phyloP scores from a whole-genome alignment of 2,888 invertebrate species.

The Sisyra terminalis region DNA sequence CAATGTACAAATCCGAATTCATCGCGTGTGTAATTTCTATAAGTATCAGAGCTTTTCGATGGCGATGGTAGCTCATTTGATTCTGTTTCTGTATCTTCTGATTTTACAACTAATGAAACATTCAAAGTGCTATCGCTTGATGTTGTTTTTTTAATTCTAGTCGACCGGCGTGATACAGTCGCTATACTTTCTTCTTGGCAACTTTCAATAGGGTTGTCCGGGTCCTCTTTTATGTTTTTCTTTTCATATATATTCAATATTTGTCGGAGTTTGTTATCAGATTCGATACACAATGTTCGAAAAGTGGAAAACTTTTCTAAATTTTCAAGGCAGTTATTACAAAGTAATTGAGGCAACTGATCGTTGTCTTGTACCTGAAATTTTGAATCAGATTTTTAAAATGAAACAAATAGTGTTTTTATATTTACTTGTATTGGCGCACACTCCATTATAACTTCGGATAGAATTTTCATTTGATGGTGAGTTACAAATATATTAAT shows the following conservation, averaged over 20 bases:
- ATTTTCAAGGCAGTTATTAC: neutral
- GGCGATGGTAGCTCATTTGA: neutral
- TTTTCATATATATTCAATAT: too few species aligned
- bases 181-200: too few species aligned
- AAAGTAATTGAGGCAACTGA: neutral
- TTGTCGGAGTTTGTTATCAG: neutral
- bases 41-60: neutral
- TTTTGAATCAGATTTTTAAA: neutral
- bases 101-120: neutral
- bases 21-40: neutral
- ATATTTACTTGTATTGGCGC: constrained; percentile 5
- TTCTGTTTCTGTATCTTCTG: neutral
- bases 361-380: too few species aligned
- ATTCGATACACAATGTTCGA: neutral
- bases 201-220: too few species aligned
- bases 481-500: too few species aligned
- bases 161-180: too few species aligned
- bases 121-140: neutral
- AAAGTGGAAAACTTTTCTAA: neutral
- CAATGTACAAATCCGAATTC: too few species aligned
- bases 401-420: neutral
- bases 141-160: too few species aligned
- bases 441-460: constrained; percentile 1
- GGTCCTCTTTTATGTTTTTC: too few species aligned
- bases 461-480: neutral